phyloP scores from a whole-genome alignment of 1,140 invertebrate genomes.

The Dryas iulia region DNA sequence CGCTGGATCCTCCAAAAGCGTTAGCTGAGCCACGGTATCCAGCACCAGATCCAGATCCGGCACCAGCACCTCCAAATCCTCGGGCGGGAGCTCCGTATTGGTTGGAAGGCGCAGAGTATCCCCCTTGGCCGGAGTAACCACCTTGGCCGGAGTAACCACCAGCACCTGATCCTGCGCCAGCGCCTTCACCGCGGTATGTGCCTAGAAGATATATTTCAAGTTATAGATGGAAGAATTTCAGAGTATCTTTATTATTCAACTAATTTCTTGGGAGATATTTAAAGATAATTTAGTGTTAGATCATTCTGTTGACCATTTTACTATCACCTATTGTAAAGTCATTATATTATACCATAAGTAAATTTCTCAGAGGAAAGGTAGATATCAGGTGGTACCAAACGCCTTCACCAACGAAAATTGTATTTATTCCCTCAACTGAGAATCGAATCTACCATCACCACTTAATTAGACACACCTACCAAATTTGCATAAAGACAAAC shows the following conservation, averaged over 20 bases:
- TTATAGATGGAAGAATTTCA: not conserved
- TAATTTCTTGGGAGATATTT: too few relatives aligned
- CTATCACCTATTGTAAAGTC: too few relatives aligned
- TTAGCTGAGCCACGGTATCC: constrained; percentile 28
- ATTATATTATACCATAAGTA: too few relatives aligned
- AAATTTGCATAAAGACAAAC: not conserved
- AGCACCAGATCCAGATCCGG: constrained; percentile 40
- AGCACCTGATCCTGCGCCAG: constrained; percentile 48
- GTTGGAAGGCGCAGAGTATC: constrained; percentile 28
- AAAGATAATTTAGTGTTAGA: too few relatives aligned
- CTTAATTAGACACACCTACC: not conserved
- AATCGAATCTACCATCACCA: not conserved
- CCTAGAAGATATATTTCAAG: constrained; percentile 40
- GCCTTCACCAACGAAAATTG: not conserved
- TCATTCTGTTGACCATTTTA: too few relatives aligned
- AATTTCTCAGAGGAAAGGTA: too few relatives aligned
- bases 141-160: constrained; percentile 31
- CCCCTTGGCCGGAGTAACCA: constrained; percentile 30
- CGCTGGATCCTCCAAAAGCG: constrained; percentile 16
- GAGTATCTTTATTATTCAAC: not conserved
- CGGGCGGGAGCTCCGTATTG: constrained; percentile 32
- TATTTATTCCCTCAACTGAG: not conserved
- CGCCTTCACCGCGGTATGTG: constrained; percentile 66
- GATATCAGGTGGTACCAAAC: too few relatives aligned
- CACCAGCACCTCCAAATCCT: constrained; percentile 31